phyloP scores from a whole-genome alignment of 2,113 vertebrate genomes.

The Myocastor coypus region DNA sequence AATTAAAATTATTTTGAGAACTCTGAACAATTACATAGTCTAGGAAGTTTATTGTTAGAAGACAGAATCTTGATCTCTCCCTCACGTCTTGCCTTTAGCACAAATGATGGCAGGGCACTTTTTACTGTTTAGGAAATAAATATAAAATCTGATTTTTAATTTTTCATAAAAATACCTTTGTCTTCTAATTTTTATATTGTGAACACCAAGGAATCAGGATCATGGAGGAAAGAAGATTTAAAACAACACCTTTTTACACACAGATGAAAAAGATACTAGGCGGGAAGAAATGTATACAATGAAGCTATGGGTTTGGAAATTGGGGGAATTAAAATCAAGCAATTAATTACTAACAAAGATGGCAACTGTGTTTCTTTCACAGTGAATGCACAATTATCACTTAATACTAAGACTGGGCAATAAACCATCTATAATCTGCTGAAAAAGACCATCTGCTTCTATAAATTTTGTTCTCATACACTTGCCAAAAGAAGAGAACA shows the following conservation, averaged over 20 bases:
- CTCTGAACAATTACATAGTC: conserved; percentile 34
- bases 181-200: conserved; percentile 32
- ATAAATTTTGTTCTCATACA: conserved; percentile 71
- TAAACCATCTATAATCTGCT: conserved; percentile 76
- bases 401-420: conserved; percentile 82
- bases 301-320: conserved; percentile 82
- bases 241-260: conserved; percentile 65
- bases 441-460: conserved; percentile 78
- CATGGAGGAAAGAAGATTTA: conserved; percentile 32
- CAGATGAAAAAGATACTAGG: conserved; percentile 75
- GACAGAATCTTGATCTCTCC: conserved; percentile 13
- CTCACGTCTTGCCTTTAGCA: conserved; percentile 37
- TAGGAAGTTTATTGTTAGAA: conserved; percentile 30
- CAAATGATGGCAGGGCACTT: conserved; percentile 17
- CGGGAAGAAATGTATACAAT: conserved; percentile 74
- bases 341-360: conserved; percentile 84
- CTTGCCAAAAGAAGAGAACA: conserved; percentile 75
- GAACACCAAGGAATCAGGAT: conserved; percentile 47
- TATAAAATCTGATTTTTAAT: conserved; percentile 45
- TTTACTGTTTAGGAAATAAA: conserved; percentile 35
- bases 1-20: conserved; percentile 61
- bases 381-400: conserved; percentile 84
- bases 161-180: conserved; percentile 54
- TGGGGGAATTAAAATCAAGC: conserved; percentile 80
- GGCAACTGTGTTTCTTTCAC: conserved; percentile 82